Conservation (phyloP, 2,888 invertebrate genomes). For the Aphrophora alni region DNA sequence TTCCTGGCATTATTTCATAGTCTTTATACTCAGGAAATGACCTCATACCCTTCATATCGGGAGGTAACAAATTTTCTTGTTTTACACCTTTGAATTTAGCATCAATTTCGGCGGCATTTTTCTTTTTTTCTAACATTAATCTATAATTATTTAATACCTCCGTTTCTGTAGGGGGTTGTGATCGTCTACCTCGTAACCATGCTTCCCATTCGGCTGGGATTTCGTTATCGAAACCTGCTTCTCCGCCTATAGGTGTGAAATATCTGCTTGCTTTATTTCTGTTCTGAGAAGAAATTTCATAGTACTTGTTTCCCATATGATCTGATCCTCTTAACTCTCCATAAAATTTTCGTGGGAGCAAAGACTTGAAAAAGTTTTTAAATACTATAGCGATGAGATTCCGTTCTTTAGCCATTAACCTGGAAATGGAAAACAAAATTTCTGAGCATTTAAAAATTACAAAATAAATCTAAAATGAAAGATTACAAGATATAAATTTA, state of each 20-base stretch:
- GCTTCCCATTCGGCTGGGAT: conserved; percentile 88
- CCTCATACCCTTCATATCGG: conserved; percentile 54
- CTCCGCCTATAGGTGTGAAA: conserved; percentile 49
- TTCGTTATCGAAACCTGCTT: conserved; percentile 72
- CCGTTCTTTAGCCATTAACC: conserved; percentile 20
- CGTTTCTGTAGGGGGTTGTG: conserved; percentile 72
- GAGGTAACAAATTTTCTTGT: conserved; percentile 52
- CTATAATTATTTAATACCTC: conserved; percentile 75
- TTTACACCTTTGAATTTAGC: conserved; percentile 61
- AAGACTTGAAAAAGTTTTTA: conserved; percentile 68
- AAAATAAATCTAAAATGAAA: too few relatives aligned
- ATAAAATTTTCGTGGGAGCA: conserved; percentile 62
- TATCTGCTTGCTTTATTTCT: conserved; percentile 60
- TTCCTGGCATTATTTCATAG: conserved; percentile 63
- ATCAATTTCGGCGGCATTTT: conserved; percentile 76
- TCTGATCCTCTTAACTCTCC: conserved; percentile 73
- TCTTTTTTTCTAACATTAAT: conserved; percentile 73
- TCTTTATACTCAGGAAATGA: conserved; percentile 67
- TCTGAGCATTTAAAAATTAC: too few relatives aligned
- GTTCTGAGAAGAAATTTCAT: conserved; percentile 75
- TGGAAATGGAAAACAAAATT: not conserved
- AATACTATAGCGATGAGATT: conserved; percentile 59
- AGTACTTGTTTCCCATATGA: conserved; percentile 82
- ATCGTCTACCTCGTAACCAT: conserved; percentile 75
- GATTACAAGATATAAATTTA: too few relatives aligned